Base-by-base conservation (phyloP, 2,113 vertebrate genomes). In the Bucco capensis region DNA sequence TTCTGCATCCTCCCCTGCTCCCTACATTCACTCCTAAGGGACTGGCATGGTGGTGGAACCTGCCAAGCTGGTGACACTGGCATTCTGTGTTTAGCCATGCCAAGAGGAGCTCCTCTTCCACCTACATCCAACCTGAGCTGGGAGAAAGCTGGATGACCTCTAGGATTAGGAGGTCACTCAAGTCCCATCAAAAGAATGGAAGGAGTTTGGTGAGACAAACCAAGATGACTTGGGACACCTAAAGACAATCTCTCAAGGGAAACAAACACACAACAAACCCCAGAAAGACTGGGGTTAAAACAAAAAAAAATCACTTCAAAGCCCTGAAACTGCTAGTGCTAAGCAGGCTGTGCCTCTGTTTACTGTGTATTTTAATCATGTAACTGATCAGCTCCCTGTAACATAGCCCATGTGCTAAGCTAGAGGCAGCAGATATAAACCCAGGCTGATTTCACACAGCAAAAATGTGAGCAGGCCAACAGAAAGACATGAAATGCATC, bases 391-490 rank as follows among this genome's bases (percentile, higher is more conserved):
- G 92, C 69, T 64, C 50, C 46, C 38, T 67, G 86, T 84, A 95
- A 94, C 89, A 88, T 61, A 64, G 83, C 77, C 86, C 90, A 94
- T 72, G 86, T 81, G 86, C 87, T 64, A 58, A 86, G 81, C 93
- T 31, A 92, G 82, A 92, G 64, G 77, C 72, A 82, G 86, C 60
- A 91, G 92, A 94, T 69, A 90, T 31, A 95, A 89, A 82, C 33
- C 76, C 23, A 57, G 53, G 53, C 90, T 93, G 93, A 97, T 94
- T 94, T 95, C 83, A 96, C 67, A 49, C 72, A 72, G 65, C 57
- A 96, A 96, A 95, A 94, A 96, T 94, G 86, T 28, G 3, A 74
- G 71, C 65, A 91, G 89, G 90, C 69, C 89, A 93, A 88, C 70
- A 86, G 88, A 92, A 96, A 86, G 83, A 60, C 3, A 76, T 67